Percentiles rank a stretch among this genome's conserved stretches.
Conservation (phyloP, 92 coral and sea anemone genomes). For the Zoanthus sansibaricus region DNA sequence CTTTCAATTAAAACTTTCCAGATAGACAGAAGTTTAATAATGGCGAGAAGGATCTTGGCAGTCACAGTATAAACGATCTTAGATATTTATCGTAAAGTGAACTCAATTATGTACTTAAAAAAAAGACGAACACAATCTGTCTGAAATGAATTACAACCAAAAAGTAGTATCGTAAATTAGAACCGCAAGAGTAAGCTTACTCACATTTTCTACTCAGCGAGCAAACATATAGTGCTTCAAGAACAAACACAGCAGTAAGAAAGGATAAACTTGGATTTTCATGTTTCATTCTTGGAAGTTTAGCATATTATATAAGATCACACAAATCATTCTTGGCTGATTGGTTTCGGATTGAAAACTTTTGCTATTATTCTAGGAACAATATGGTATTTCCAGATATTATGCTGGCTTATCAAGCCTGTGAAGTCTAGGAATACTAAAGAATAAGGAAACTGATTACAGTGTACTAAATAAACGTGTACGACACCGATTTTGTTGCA, state of each 20-base stretch:
- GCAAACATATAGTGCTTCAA: neutral
- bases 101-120: slow-evolving; percentile 2
- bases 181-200: neutral
- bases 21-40: neutral
- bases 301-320: neutral
- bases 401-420: neutral
- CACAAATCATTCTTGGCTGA: neutral
- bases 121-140: slow-evolving; percentile 1
- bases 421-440: slow-evolving; percentile 2
- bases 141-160: neutral
- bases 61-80: neutral
- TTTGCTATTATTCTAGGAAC: too few species aligned
- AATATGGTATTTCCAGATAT: too few species aligned
- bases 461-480: slow-evolving; percentile 18
- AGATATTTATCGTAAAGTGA: neutral
- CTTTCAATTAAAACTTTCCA: neutral
- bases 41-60: neutral
- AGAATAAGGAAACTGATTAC: slow-evolving; percentile 13
- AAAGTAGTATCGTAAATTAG: neutral
- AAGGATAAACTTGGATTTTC: neutral
- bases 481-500: slow-evolving; percentile 26
- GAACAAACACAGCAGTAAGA: neutral
- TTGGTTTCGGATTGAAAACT: too few species aligned
- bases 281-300: neutral
- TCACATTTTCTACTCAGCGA: neutral